Base-by-base conservation (phyloP, 1,140 invertebrate species). In the Capitella teleta region DNA sequence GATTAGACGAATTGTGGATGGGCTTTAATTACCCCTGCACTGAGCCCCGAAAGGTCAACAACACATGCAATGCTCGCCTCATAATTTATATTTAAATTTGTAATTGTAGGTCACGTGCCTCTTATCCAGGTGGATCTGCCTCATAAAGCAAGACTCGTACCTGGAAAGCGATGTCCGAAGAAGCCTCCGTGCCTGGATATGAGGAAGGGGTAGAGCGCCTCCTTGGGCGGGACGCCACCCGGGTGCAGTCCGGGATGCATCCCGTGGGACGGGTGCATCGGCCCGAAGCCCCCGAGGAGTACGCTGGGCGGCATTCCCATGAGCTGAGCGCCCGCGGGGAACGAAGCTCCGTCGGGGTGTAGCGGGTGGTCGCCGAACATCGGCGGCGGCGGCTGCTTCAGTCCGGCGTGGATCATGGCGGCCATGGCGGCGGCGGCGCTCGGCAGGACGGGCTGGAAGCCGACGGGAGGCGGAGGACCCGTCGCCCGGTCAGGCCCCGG, bases 131-230 rank as follows among this genome's bases (percentile, higher is more conserved):
- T n/a, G n/a, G n/a, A n/a, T n/a, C n/a, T n/a, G n/a, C n/a, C n/a
- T n/a, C n/a, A n/a, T n/a, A n/a, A n/a, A n/a, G n/a, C n/a, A n/a
- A n/a, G n/a, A n/a, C n/a, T n/a, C n/a, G 24, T 2, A 44, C 42
- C 42, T 44, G 42, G 18, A 26, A 24, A 44, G 5, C 42, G 4
- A 25, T 44, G 42, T 19, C 18, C 18, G 21, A 24, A 28, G 21
- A 24, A 34, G 18, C 28, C 45, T 5, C 45, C 45, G 18, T 47
- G 45, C 4, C 45, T 38, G 28, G 45, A 32, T 36, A 47, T 32
- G 25, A 47, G 45, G 28, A 26, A 47, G 8, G 45, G 45, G 18
- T 47, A 47, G 30, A 47, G 36, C 8, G 45, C 28, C 5, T 32
- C 30, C 8, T 8, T 32, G 30, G 30, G 30, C n/a, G 30, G 30